These are phyloP conservation scores for Muschampia plurimacula DNA, from an alignment of 2,888 invertebrate genomes.

Conservation along the genomic window DNA sequence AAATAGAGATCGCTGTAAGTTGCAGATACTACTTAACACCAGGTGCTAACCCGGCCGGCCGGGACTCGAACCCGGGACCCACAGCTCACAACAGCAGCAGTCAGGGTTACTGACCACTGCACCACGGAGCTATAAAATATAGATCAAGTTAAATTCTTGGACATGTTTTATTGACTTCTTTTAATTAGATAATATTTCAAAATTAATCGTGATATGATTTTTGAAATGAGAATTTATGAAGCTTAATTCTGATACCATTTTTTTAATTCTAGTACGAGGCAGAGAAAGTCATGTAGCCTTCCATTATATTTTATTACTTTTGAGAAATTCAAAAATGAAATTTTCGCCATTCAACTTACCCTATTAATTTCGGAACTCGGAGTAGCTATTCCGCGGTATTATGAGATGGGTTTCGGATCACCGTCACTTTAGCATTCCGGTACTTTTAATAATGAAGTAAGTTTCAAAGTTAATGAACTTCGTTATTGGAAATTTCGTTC, in stretches of 20 bases:
- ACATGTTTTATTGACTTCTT: no score
- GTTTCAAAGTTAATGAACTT: slow-evolving; percentile 13
- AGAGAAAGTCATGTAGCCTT: background rate
- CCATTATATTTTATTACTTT: background rate
- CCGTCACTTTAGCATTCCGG: slow-evolving; percentile 13
- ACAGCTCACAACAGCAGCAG: no score
- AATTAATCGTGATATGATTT: no score
- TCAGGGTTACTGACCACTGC: no score
- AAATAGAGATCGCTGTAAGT: no score
- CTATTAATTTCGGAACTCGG: background rate
- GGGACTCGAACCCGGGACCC: no score
- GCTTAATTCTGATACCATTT: background rate
- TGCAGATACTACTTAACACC: no score
- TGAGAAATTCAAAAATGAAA: background rate
- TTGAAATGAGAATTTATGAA: no score
- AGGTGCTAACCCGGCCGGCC: no score
- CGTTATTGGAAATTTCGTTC: slow-evolving; percentile 10
- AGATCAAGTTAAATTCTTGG: no score
- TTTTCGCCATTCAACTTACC: slow-evolving; percentile 7
- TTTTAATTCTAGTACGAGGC: background rate
- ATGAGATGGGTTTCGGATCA: slow-evolving; percentile 14
- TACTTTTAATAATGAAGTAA: slow-evolving; percentile 22
- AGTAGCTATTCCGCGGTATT: slow-evolving; percentile 13
- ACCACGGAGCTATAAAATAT: no score
- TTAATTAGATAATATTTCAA: no score